Evolutionary conservation across 23 tunicate genomes (phyloP).

Genomic region (Trididemnum nubilum): DNA sequence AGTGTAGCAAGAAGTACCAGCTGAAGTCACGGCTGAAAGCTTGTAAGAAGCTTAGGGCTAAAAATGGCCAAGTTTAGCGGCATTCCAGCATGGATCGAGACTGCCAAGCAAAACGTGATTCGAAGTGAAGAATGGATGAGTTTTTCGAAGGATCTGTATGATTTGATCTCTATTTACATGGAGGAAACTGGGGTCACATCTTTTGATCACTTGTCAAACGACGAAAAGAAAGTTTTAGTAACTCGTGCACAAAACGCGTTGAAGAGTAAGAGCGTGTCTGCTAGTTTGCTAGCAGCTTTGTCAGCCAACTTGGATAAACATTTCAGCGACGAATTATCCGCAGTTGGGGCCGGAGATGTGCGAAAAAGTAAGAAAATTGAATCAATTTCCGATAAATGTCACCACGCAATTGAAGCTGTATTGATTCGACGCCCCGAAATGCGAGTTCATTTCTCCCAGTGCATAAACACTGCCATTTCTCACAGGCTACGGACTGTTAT

Average conservation of each 20-base stretch:
- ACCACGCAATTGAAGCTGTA: constrained; percentile 55
- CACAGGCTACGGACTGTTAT: constrained; percentile 45
- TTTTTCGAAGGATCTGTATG: constrained; percentile 63
- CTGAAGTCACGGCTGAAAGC: neutral
- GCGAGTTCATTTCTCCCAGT: constrained; percentile 37
- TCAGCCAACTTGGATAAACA: constrained; percentile 50
- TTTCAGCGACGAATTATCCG: constrained; percentile 32
- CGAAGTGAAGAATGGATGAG: constrained; percentile 65
- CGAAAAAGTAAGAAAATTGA: constrained; percentile 24
- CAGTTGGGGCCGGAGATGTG: neutral
- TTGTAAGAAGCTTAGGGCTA: neutral
- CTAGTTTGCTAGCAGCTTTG: constrained; percentile 32
- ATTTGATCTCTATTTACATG: constrained; percentile 50
- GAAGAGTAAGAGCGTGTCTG: constrained; percentile 45
- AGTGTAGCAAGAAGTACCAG: neutral
- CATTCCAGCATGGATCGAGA: constrained; percentile 66
- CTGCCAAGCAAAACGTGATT: constrained; percentile 42
- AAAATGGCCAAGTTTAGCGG: constrained; percentile 42
- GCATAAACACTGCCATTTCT: constrained; percentile 40
- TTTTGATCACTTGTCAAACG: constrained; percentile 37
- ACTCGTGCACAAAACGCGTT: constrained; percentile 42
- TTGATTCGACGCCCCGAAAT: constrained; percentile 57
- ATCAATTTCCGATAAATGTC: constrained; percentile 32
- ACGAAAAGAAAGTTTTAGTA: constrained; percentile 52
- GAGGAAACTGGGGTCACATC: constrained; percentile 69